Base-by-base conservation (phyloP, 2,113 vertebrate species). In the Acinonyx jubatus region DNA sequence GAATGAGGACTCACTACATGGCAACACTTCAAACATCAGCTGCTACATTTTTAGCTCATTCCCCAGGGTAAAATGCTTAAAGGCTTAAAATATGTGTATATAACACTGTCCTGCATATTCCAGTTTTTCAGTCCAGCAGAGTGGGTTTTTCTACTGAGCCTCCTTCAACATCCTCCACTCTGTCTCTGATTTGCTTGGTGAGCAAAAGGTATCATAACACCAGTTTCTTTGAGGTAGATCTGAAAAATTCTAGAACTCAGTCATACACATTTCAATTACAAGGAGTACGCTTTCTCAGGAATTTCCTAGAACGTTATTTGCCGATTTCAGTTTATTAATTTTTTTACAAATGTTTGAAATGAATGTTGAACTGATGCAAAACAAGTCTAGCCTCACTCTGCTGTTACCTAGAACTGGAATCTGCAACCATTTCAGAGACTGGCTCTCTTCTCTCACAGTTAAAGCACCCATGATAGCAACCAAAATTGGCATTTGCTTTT, bases 401-500 rank as follows among this genome's bases (percentile, higher is more conserved):
- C 96, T 97, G 94, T 97, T 96, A 45, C 94, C 95, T 97, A 96
- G 98, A 98, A 99, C 98, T 98, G 98, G 98, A 98, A 98, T 98
- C 98, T 99, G 98, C 98, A 98, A 73, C 89, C 66, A 4, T 98
- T 97, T 98, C 95, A 94, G 91, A 98, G 94, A 94, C 94, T 98
- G 97, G 98, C 95, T 99, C 73, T 99, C 97, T 98, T 99, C 98
- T 99, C 73, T 99, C 98, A 89, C 91, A 97, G 81, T 99, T 96
- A 98, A 97, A 99, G 97, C 96, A 97, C 97, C 96, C 98, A 13
- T 98, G 98, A 98, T 98, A 98, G 98, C 98, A 97, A 99, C 97
- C 98, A 99, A 98, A 99, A 97, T 97, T 99, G 98, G 99, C 99
- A 98, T 99, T 99, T 99, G 98, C 98, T 98, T 98, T 99, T 98